phyloP scores from a whole-genome alignment of 2,113 vertebrate species.

The Odocoileus virginianus region DNA sequence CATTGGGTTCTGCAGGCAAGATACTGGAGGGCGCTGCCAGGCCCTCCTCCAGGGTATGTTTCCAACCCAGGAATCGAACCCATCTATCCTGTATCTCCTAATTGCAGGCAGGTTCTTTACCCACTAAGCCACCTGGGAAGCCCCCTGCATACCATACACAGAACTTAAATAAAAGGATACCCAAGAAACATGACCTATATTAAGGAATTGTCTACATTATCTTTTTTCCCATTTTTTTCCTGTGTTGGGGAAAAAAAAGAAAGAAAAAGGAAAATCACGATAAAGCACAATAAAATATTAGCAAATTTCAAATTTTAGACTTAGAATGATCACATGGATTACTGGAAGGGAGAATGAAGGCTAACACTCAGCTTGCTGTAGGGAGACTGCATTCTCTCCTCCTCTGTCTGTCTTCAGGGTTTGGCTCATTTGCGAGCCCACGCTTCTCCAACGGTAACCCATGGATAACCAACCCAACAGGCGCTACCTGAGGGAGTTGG shows the following conservation, averaged over 20 bases:
- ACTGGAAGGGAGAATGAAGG: not conserved
- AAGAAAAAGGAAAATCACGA: not conserved
- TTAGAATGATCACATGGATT: not conserved
- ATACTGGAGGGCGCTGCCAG: not conserved
- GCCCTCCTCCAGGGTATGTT: not conserved
- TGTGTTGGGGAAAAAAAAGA: not conserved
- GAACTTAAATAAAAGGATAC: not conserved
- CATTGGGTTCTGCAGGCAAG: not conserved
- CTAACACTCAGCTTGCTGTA: not conserved
- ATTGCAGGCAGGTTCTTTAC: not conserved
- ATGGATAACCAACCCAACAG: not conserved
- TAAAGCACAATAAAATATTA: not conserved
- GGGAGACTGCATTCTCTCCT: not conserved
- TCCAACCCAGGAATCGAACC: not conserved
- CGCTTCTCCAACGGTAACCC: not conserved
- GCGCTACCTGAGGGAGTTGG: fast-evolving
- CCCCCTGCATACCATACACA: not conserved
- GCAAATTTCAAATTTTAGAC: not conserved
- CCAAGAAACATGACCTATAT: not conserved
- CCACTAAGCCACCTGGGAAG: not conserved
- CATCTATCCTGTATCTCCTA: not conserved
- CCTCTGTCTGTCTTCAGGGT: not conserved
- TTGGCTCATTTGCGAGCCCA: not conserved
- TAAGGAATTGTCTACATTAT: not conserved
- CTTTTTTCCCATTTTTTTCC: not conserved